A percentile compares a stretch with the other conserved stretches of the same genome.
phyloP scores from a whole-genome alignment of 2,113 vertebrate species.

The Ranitomeya variabilis region DNA sequence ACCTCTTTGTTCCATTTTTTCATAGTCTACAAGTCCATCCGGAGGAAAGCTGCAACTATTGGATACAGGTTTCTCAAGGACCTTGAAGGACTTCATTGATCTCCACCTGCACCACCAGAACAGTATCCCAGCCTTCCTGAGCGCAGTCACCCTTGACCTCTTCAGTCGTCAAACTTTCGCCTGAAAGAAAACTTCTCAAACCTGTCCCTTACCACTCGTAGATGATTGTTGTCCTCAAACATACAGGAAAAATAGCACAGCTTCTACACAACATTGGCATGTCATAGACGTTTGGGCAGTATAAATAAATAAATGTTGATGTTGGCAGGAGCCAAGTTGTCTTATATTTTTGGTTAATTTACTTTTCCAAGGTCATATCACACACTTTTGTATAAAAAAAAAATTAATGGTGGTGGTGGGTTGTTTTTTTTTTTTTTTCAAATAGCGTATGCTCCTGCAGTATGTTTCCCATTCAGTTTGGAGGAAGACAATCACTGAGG shows the following conservation, averaged over 20 bases:
- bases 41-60: constrained; percentile 89
- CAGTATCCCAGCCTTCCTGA: constrained; percentile 96
- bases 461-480: not conserved
- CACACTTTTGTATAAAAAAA: not conserved
- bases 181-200: constrained; percentile 62
- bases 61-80: constrained; percentile 88
- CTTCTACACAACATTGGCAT: not conserved
- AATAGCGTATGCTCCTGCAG: not conserved
- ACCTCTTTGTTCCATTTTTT: not conserved
- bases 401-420: too few species aligned
- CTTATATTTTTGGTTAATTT: not conserved
- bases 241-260: not conserved
- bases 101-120: constrained; percentile 92
- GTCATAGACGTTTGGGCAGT: not conserved
- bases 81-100: constrained; percentile 82
- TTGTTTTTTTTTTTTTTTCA: not conserved
- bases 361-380: not conserved
- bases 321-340: not conserved
- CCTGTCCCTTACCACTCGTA: not conserved
- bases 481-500: not conserved
- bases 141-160: constrained; percentile 92
- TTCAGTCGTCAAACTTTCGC: constrained; percentile 89
- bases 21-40: constrained; percentile 73
- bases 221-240: not conserved
- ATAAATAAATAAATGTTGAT: not conserved